Evolutionary conservation across 2,113 vertebrate genomes (phyloP).

Genomic region (Speoplatyrhinus poulsoni): DNA sequence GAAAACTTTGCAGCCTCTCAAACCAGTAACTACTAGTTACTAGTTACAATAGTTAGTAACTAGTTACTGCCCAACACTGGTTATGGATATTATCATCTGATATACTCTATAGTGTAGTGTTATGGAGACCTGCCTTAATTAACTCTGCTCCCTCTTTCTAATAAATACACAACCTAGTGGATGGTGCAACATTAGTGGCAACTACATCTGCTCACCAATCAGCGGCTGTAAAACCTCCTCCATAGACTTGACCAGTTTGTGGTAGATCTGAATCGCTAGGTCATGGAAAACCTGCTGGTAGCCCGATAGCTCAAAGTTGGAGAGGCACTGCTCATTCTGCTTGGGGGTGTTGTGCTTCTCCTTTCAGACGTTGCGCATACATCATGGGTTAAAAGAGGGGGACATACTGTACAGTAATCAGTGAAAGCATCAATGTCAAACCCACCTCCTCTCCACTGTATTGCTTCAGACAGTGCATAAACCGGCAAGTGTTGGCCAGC

Average conservation of each 20-base stretch:
- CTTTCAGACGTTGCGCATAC: conserved; percentile 39
- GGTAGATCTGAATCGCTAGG: conserved; percentile 94
- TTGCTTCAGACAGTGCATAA: conserved; percentile 93
- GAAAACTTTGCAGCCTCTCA: no score
- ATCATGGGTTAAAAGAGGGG: not conserved
- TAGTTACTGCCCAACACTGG: no score
- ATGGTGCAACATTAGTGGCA: not conserved
- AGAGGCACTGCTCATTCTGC: conserved; percentile 93
- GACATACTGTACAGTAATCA: not conserved
- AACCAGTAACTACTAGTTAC: no score
- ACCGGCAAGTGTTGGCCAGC: conserved; percentile 91
- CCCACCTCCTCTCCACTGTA: conserved; percentile 94
- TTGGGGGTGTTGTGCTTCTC: conserved; percentile 85
- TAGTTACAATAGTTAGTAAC: no score
- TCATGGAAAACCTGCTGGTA: conserved; percentile 93
- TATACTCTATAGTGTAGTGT: no score
- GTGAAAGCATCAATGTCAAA: not conserved
- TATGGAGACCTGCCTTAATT: not conserved
- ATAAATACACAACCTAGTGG: no score
- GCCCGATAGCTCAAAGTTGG: conserved; percentile 93
- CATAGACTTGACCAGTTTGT: conserved; percentile 89
- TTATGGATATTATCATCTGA: no score
- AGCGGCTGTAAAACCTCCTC: conserved; percentile 89
- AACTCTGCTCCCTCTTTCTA: no score
- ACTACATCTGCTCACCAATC: conserved; percentile 81